Evolutionary conservation across 2,797 vertebrate species (phyloP), one percentile per base, ranked within the genome.

Genomic region (Tarsius wallacei): DNA sequence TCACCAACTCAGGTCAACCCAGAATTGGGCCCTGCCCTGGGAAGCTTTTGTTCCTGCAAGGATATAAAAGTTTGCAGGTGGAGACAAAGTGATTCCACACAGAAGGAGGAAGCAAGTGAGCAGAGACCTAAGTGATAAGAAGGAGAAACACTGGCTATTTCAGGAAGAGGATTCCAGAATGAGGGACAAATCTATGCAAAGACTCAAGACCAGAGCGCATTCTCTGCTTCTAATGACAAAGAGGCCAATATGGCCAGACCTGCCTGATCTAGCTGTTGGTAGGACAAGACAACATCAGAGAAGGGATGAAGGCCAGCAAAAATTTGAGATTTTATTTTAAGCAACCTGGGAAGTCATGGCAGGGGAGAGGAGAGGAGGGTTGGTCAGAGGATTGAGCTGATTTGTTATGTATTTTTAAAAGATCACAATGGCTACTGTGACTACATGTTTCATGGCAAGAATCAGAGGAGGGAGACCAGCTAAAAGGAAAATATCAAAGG

Each of bases 351-450:
- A 51, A 31, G 11, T 42, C 61, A 4, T 0, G 4, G 19, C 22
- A 5, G 19, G 8, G 26, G 28, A 21, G 26, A 13, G 22, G 11
- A 31, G 5, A 2, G 28, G 70, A 70, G 71, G 8, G 7, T 24
- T 31, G 2, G 63, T 31, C 70, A 74, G 51, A 74, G 55, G n/a
- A 61, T 11, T 10, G 7, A 14, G 33, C 16, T 7, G 36, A 55
- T 1, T 81, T 57, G 8, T 31, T 24, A 16, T 64, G 1, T 21
- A 49, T 11, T 63, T 64, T 7, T 31, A 86, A 87, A 42, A 13
- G 7, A 47, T 10, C 26, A 5, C 4, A 1, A 5, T 2, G 15
- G 36, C n/a, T n/a, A n/a, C 14, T 13, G 1, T 11, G 4, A 42
- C 28, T 90, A 55, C 26, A 28, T 0, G 15, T 26, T 66, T 47